Base-by-base conservation (phyloP, 2,888 invertebrate species). In the Ectemnius lituratus region DNA sequence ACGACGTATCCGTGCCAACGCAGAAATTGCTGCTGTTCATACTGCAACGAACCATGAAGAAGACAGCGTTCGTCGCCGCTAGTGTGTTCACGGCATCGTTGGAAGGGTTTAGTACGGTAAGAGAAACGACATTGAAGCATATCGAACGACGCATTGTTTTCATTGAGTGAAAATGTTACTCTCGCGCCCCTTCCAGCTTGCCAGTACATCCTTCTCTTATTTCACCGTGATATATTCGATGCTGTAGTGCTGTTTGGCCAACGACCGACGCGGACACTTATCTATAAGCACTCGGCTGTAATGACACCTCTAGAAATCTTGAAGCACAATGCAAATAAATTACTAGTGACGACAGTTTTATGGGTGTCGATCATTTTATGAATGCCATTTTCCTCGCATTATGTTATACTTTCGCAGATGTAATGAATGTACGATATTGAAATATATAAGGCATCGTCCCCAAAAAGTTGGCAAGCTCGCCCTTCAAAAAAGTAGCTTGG, bases 131-230 rank as follows among this genome's bases (percentile, higher is more conserved):
- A 16, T 52, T 11, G 52, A 14, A 52, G 37, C 37, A 37, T 37
- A 52, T 52, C 52, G n/a, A 52, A 52, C 52, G 16, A 52, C 52
- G 52, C 16, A 52, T 52, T 52, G 16, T 52, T 52, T 52, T 52
- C 37, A 37, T 37, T 52, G 52, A 52, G 16, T 37, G 4, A 37
- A 37, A 37, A 37, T 11, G 37, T 11, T 11, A 37, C 37, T 37
- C 8, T 11, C 37, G 37, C 37, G 37, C 37, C 11, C 37, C 52
- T 52, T 52, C n/a, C 52, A 52, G 52, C 52, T 52, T 14, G 52
- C 52, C 3, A 16, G 52, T 52, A 52, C 52, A 52, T 52, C 52
- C n/a, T 52, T 52, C 16, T 52, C 52, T 14, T 52, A 52, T 52
- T 52, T 52, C 52, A 52, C 52, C n/a, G 52, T 52, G 8, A 52